A percentile compares a stretch with the other conserved stretches of the same genome.
Conservation (phyloP, 2,888 invertebrate species). For the Scaptomyza flava region DNA sequence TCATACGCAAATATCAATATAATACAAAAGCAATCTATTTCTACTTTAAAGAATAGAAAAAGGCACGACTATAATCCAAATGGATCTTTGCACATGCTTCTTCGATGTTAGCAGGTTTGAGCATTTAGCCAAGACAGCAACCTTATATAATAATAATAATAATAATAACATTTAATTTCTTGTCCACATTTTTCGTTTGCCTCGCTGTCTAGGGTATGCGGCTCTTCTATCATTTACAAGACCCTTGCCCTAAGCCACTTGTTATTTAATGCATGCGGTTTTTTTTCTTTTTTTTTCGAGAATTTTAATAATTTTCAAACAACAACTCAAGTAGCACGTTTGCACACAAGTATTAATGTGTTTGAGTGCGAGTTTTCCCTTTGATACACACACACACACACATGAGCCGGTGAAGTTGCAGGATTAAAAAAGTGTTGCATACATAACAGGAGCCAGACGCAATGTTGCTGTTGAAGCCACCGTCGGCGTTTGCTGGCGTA, state of each 20-base stretch:
- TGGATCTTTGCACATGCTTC: no score
- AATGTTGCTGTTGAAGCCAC: conserved; percentile 8
- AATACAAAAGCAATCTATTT: no score
- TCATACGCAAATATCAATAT: no score
- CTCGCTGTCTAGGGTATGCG: conserved; percentile 15
- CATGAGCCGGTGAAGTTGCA: conserved; percentile 8
- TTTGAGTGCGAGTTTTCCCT: conserved; percentile 42
- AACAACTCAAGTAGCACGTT: conserved; percentile 63
- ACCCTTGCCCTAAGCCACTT: not conserved
- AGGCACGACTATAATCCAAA: no score
- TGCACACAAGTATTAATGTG: conserved; percentile 48
- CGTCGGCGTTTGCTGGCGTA: conserved; percentile 31
- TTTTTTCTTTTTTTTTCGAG: conserved; percentile 24
- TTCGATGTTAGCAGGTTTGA: no score
- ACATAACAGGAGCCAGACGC: conserved; percentile 45
- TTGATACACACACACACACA: conserved; percentile 38
- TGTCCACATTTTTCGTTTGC: no score
- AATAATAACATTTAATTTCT: no score
- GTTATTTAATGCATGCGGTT: conserved; percentile 38
- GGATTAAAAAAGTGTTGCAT: conserved; percentile 57
- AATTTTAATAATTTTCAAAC: conserved; percentile 71
- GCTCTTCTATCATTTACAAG: conserved; percentile 3
- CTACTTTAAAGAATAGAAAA: no score
- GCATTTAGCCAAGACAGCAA: no score
- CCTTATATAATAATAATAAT: no score